A percentile compares a stretch with the other conserved stretches of the same genome.
Evolutionary conservation across 2,888 invertebrate species (phyloP).

Genomic region (Xestia rhomboidea): DNA sequence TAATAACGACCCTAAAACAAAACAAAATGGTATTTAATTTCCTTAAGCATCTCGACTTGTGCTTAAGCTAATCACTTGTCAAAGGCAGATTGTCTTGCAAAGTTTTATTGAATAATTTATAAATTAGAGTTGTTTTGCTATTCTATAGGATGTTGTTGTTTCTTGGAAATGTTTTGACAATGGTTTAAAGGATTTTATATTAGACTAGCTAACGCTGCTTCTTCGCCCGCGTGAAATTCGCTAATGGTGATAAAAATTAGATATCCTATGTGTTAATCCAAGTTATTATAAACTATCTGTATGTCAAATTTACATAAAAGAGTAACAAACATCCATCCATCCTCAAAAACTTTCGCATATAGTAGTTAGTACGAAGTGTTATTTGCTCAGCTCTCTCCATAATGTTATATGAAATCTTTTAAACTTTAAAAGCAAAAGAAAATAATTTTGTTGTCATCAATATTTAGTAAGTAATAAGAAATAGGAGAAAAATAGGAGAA

Average conservation of each 20-base stretch:
- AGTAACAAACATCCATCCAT: too few relatives aligned
- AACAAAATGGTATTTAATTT: constrained; percentile 49
- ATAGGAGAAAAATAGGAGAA: too few relatives aligned
- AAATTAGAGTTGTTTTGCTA: constrained; percentile 36
- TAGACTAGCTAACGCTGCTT: not conserved
- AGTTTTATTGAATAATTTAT: constrained; percentile 54
- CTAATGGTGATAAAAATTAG: not conserved
- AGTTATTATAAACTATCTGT: too few relatives aligned
- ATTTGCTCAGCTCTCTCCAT: too few relatives aligned
- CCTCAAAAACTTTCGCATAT: not conserved
- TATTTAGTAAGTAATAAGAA: not conserved
- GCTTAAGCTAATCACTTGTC: constrained; percentile 54
- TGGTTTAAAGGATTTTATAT: constrained; percentile 18
- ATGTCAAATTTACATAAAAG: too few relatives aligned
- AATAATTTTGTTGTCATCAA: not conserved
- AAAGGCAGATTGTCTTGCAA: constrained; percentile 35
- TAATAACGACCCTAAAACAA: constrained; percentile 26
- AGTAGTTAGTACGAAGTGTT: not conserved
- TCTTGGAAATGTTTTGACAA: constrained; percentile 25
- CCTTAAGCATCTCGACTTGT: constrained; percentile 37
- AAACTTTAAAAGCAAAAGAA: not conserved
- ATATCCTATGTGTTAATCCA: not conserved
- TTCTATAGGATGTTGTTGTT: constrained; percentile 20
- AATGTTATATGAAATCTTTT: too few relatives aligned
- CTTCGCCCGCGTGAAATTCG: not conserved